Percentiles rank a stretch among this genome's conserved stretches.
These are phyloP conservation scores for Ectemnius continuus DNA, from an alignment of 2,888 invertebrate species.

Conservation along the genomic window DNA sequence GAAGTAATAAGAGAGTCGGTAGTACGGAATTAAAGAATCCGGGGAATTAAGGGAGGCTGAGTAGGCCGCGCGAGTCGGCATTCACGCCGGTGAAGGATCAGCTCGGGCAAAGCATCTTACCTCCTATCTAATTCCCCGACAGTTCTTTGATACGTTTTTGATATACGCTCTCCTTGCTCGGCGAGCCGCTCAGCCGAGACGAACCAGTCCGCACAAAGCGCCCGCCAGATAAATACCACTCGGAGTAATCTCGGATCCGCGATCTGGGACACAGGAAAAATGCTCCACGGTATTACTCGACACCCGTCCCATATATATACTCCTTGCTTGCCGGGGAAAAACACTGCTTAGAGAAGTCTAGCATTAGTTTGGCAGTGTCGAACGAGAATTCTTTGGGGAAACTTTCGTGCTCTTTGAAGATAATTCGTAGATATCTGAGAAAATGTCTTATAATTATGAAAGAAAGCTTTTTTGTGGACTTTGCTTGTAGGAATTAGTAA, in stretches of 20 bases:
- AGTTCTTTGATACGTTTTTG: slow-evolving; percentile 61
- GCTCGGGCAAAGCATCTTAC: slow-evolving; percentile 67
- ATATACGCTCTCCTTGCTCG: slow-evolving; percentile 16
- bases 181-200: slow-evolving; percentile 35
- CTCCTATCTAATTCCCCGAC: slow-evolving; percentile 65
- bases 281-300: slow-evolving; percentile 19
- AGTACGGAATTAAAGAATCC: slow-evolving; percentile 1
- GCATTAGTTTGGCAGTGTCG: neutral
- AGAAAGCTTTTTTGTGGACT: too few species aligned
- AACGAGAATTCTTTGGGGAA: too few species aligned
- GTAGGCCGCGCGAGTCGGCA: slow-evolving; percentile 42
- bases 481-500: too few species aligned
- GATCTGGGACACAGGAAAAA: slow-evolving; percentile 52
- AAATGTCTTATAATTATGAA: too few species aligned
- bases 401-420: too few species aligned
- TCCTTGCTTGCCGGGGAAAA: too few species aligned
- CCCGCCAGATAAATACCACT: slow-evolving; percentile 71
- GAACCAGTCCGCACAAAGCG: slow-evolving; percentile 63
- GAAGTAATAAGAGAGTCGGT: neutral
- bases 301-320: too few species aligned
- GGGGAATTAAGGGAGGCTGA: neutral
- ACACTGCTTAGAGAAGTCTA: neutral
- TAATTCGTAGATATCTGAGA: too few species aligned
- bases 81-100: slow-evolving; percentile 61
- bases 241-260: slow-evolving; percentile 63